These are phyloP conservation scores for Andricus quercusramuli DNA, from an alignment of 2,888 invertebrate species.

Conservation along the genomic window DNA sequence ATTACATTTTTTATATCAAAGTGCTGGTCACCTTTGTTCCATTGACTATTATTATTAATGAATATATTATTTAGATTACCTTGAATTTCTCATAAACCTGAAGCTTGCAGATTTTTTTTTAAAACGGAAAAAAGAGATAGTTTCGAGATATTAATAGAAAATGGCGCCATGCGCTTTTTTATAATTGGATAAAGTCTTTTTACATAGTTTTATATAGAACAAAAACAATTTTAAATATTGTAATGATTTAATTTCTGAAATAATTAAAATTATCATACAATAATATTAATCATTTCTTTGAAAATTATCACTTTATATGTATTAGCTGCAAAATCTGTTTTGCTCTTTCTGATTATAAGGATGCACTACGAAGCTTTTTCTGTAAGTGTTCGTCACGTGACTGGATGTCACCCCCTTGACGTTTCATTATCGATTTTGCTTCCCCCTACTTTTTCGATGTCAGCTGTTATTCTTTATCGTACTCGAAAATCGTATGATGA, in stretches of 20 bases:
- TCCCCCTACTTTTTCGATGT: conserved; percentile 16
- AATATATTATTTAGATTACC: no score
- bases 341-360: background rate
- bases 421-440: conserved; percentile 30
- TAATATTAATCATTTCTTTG: background rate
- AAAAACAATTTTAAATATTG: no score
- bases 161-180: no score
- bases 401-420: conserved; percentile 11
- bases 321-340: background rate
- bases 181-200: no score
- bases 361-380: background rate
- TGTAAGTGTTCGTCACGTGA: conserved; percentile 22
- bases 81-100: no score
- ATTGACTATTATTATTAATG: no score
- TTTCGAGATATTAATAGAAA: no score
- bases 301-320: background rate
- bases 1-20: no score
- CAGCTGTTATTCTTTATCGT: conserved; percentile 13
- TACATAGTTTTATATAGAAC: no score
- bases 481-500: background rate
- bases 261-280: background rate
- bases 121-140: no score
- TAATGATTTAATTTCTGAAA: background rate
- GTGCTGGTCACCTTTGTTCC: no score
- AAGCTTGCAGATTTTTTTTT: no score